Percentiles rank a stretch among this genome's conserved stretches.
These are phyloP conservation scores for Stigmatopora nigra DNA, from an alignment of 2,113 vertebrate genomes.

Conservation along the genomic window DNA sequence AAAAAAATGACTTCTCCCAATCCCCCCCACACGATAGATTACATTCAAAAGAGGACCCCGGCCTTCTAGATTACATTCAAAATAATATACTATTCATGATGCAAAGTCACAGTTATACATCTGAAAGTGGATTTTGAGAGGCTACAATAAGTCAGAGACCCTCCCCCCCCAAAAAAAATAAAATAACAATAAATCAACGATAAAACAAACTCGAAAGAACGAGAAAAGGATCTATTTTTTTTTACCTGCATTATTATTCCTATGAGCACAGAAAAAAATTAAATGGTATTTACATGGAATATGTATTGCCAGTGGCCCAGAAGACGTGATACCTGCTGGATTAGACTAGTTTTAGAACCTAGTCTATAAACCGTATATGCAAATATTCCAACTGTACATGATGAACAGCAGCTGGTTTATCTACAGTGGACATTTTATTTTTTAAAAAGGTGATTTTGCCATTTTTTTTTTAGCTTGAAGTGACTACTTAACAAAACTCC, in stretches of 20 bases:
- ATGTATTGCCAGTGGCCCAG: slow-evolving; percentile 68
- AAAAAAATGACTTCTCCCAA: slow-evolving; percentile 35
- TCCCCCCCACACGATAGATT: slow-evolving; percentile 43
- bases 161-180: slow-evolving; percentile 8
- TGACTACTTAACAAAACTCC: neutral
- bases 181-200: neutral
- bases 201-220: slow-evolving; percentile 47
- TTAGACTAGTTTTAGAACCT: slow-evolving; percentile 63
- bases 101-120: slow-evolving; percentile 81
- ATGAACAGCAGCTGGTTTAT: slow-evolving; percentile 52
- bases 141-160: slow-evolving; percentile 60
- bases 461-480: neutral
- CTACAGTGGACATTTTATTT: slow-evolving; percentile 50
- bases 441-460: too few relatives aligned
- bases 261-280: slow-evolving; percentile 64
- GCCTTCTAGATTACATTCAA: slow-evolving; percentile 66
- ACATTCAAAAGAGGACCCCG: slow-evolving; percentile 67
- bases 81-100: slow-evolving; percentile 78
- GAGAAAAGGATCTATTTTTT: slow-evolving; percentile 53
- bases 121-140: slow-evolving; percentile 60
- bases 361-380: slow-evolving; percentile 67
- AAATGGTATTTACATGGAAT: slow-evolving; percentile 68
- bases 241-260: slow-evolving; percentile 50
- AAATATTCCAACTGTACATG: slow-evolving; percentile 68
- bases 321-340: slow-evolving; percentile 66